These are phyloP conservation scores for Oscheius sp. DNA, from an alignment of 2,888 invertebrate genomes.

Conservation along the genomic window DNA sequence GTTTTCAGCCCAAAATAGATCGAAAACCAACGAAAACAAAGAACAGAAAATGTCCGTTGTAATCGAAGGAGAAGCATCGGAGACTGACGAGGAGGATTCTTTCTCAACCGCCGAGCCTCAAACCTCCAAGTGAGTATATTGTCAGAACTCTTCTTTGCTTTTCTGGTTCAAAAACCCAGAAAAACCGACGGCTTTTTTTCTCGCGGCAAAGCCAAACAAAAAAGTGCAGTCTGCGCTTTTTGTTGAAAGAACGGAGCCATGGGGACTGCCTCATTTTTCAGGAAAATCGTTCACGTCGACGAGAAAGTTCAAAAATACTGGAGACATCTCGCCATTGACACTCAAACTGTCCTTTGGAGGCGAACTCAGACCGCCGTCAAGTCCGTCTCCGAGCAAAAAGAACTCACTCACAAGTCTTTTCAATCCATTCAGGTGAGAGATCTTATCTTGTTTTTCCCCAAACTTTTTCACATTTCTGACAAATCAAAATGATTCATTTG, in stretches of 20 bases:
- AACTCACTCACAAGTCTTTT: neutral
- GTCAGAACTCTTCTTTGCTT: neutral
- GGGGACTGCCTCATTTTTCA: neutral
- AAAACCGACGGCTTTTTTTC: slow-evolving; percentile 15
- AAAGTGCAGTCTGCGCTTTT: slow-evolving; percentile 19
- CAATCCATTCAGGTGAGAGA: slow-evolving; percentile 11
- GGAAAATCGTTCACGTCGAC: slow-evolving; percentile 20
- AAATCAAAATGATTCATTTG: neutral
- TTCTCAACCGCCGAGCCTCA: neutral
- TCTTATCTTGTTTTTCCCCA: too few relatives aligned
- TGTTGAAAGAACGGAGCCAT: neutral
- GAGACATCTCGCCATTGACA: slow-evolving; percentile 13
- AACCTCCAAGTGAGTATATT: too few relatives aligned
- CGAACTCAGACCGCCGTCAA: slow-evolving; percentile 19
- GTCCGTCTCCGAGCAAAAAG: neutral
- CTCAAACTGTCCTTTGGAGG: neutral
- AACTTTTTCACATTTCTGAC: too few relatives aligned
- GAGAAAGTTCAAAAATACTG: slow-evolving; percentile 17
- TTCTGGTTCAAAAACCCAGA: neutral
- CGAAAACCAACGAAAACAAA: neutral
- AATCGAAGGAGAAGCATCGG: slow-evolving; percentile 12
- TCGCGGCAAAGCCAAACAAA: slow-evolving; percentile 26
- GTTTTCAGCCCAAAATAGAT: neutral
- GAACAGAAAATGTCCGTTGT: slow-evolving; percentile 9
- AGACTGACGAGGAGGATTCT: slow-evolving; percentile 13